Evolutionary conservation across 2,113 vertebrate species (phyloP).

Genomic region (Sapayoa aenigma): DNA sequence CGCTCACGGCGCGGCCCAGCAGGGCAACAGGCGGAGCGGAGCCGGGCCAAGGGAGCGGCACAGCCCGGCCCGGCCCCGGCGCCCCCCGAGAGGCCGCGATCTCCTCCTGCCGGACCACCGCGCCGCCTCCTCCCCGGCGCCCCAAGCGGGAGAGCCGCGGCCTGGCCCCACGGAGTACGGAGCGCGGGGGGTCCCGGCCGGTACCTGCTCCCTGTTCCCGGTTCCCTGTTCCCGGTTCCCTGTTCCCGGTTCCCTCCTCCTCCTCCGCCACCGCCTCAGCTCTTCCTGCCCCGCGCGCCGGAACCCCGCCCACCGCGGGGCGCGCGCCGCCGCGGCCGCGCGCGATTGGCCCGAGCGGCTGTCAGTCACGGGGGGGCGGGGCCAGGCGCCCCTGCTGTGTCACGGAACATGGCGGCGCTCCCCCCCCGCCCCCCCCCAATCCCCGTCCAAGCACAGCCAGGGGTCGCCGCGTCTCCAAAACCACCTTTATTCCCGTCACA

Average conservation of each 20-base stretch:
- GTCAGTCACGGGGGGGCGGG: neutral
- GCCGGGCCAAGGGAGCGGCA: neutral
- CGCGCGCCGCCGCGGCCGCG: neutral
- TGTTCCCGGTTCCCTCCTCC: neutral
- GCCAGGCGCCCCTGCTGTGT: neutral
- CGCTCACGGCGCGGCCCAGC: neutral
- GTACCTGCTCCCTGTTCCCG: neutral
- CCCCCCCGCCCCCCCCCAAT: neutral
- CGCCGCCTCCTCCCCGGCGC: neutral
- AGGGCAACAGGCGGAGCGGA: neutral
- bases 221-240: neutral
- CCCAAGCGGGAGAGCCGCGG: too few species aligned
- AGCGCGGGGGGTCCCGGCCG: neutral
- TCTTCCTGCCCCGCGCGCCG: slow-evolving; percentile 9
- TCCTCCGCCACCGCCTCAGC: neutral
- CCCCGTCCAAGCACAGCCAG: neutral
- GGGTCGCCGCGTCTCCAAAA: neutral
- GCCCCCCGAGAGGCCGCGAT: neutral
- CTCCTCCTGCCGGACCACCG: neutral
- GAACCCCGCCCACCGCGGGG: neutral
- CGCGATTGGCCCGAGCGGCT: neutral
- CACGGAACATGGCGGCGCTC: slow-evolving; percentile 31
- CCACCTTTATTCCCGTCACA: neutral
- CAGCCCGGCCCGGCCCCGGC: neutral
- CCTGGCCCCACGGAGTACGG: too few species aligned